Percentiles rank a stretch among this genome's conserved stretches.
Conservation (phyloP, 2,113 vertebrate species). For the Cranoglanis bouderius region DNA sequence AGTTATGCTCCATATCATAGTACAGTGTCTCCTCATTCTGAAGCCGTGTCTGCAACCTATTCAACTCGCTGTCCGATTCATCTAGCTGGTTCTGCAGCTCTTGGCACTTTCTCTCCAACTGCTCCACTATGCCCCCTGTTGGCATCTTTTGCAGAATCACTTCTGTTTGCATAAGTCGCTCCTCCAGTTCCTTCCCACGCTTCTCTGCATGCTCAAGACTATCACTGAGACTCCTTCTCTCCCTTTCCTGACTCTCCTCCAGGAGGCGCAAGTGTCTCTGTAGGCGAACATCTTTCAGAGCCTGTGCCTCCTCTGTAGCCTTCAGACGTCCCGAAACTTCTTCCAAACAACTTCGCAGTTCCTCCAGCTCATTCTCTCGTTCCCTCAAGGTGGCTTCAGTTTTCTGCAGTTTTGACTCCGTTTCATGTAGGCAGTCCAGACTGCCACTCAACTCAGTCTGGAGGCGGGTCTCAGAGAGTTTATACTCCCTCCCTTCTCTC, state of each 20-base stretch:
- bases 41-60: slow-evolving; percentile 77
- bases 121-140: slow-evolving; percentile 66
- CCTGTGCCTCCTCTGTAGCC: slow-evolving; percentile 76
- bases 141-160: slow-evolving; percentile 24
- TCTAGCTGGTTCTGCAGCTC: slow-evolving; percentile 82
- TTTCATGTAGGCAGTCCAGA: slow-evolving; percentile 76
- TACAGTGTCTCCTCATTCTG: slow-evolving; percentile 80
- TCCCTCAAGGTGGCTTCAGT: slow-evolving; percentile 60
- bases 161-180: slow-evolving; percentile 76
- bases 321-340: slow-evolving; percentile 79
- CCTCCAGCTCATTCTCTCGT: slow-evolving; percentile 74
- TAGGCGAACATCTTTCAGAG: slow-evolving; percentile 82
- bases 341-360: slow-evolving; percentile 73
- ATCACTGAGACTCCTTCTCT: slow-evolving; percentile 79
- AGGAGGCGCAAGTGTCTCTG: slow-evolving; percentile 83
- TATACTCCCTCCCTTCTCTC: slow-evolving; percentile 71
- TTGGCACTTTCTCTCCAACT: slow-evolving; percentile 72
- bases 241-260: slow-evolving; percentile 86
- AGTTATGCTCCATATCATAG: slow-evolving; percentile 79
- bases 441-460: slow-evolving; percentile 78
- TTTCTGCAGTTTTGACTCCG: slow-evolving; percentile 71
- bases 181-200: slow-evolving; percentile 78
- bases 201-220: slow-evolving; percentile 82
- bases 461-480: slow-evolving; percentile 68
- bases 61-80: slow-evolving; percentile 71